These are phyloP conservation scores for Phallusia fumigata DNA, from an alignment of 23 tunicate genomes.

Conservation along the genomic window DNA sequence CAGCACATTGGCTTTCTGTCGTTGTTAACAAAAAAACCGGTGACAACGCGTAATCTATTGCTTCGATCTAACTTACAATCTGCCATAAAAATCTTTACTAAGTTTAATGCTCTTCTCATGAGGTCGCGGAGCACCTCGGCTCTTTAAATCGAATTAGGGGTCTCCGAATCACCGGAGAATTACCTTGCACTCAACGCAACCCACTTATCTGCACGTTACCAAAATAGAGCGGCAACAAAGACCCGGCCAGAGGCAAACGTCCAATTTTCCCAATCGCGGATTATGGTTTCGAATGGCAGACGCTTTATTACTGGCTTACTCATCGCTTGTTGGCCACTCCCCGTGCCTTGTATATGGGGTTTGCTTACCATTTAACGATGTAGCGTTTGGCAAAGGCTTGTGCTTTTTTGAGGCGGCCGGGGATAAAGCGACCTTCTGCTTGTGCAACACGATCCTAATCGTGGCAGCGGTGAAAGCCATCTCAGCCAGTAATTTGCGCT, in stretches of 20 bases:
- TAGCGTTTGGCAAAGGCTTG: neutral
- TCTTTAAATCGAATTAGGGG: no score
- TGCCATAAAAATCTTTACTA: neutral
- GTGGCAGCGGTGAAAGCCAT: neutral
- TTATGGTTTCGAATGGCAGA: neutral
- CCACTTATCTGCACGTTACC: no score
- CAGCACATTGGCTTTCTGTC: no score
- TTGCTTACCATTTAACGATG: neutral
- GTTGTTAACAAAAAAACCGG: no score
- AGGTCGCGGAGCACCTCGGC: no score
- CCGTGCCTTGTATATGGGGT: neutral
- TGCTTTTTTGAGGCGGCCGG: neutral
- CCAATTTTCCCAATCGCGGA: constrained; percentile 2
- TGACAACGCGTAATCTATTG: no score
- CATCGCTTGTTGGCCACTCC: neutral
- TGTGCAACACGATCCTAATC: neutral
- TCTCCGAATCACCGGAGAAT: no score
- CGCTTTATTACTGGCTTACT: neutral
- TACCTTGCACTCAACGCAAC: no score
- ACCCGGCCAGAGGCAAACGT: neutral
- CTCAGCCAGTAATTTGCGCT: neutral
- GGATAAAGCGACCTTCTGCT: neutral
- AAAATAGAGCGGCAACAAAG: neutral
- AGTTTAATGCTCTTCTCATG: neutral
- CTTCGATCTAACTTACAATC: neutral